These are phyloP conservation scores for Addax nasomaculatus DNA, from an alignment of 2,113 vertebrate species.

Conservation along the genomic window DNA sequence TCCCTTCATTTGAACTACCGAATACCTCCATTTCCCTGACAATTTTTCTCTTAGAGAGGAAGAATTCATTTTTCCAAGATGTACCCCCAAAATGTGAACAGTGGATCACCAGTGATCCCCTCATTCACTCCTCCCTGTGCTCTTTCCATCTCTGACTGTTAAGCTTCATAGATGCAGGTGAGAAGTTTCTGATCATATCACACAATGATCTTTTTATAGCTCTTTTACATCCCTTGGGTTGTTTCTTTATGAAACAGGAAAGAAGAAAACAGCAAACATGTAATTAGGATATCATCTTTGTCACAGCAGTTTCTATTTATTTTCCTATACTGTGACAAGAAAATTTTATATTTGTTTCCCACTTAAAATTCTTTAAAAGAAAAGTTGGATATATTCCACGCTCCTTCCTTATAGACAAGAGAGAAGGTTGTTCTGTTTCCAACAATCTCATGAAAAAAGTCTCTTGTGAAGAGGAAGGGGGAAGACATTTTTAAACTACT, in stretches of 20 bases:
- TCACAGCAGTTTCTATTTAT: neutral
- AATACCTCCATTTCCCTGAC: neutral
- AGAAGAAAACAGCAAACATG: neutral
- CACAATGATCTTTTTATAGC: too few relatives aligned
- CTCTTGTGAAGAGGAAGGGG: neutral
- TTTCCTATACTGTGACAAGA: neutral
- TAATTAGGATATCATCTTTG: neutral
- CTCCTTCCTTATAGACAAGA: neutral
- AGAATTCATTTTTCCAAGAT: neutral
- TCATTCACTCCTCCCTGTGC: neutral
- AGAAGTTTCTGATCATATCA: neutral
- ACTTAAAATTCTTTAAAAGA: conserved; percentile 10
- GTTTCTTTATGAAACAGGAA: neutral
- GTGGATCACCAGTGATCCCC: neutral
- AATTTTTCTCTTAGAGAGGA: neutral
- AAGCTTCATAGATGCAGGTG: neutral
- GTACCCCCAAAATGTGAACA: neutral
- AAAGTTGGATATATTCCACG: neutral
- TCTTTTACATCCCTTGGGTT: neutral
- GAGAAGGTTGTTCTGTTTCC: neutral
- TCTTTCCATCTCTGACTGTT: neutral
- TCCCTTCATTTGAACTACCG: neutral
- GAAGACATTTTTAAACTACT: neutral
- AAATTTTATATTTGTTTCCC: neutral
- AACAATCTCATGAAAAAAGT: conserved; percentile 3